These are phyloP conservation scores for Aleiodes sp. DNA, from an alignment of 1,140 invertebrate species.

Conservation along the genomic window DNA sequence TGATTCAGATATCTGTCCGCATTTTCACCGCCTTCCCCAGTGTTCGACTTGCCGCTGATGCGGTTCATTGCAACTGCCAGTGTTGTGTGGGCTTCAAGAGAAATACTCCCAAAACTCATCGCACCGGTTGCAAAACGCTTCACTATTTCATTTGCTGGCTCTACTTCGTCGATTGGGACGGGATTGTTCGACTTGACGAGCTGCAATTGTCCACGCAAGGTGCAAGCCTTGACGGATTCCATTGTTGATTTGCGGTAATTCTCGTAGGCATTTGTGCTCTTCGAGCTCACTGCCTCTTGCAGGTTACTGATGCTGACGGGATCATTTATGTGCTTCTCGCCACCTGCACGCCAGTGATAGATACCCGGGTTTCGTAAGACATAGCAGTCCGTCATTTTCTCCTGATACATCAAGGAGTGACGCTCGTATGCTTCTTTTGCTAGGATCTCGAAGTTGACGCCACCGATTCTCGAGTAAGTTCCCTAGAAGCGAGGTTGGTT, in stretches of 20 bases:
- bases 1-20: conserved; percentile 77
- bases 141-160: conserved; percentile 93
- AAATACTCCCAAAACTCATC: conserved; percentile 95
- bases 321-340: conserved; percentile 98
- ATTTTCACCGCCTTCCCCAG: conserved; percentile 94
- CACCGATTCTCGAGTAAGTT: conserved; percentile 94
- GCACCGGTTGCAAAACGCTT: conserved; percentile 86
- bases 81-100: conserved; percentile 92
- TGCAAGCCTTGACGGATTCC: conserved; percentile 87
- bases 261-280: conserved; percentile 86
- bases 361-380: conserved; percentile 93
- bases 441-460: conserved; percentile 88
- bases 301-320: conserved; percentile 92
- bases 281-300: conserved; percentile 89
- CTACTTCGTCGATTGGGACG: conserved; percentile 88
- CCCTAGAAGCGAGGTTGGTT: conserved; percentile 68
- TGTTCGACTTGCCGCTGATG: conserved; percentile 95
- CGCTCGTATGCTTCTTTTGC: conserved; percentile 88
- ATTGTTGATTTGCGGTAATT: conserved; percentile 88
- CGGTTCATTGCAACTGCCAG: conserved; percentile 98
- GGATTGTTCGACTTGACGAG: conserved; percentile 79
- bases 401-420: conserved; percentile 82
- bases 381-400: conserved; percentile 75
- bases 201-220: conserved; percentile 92
- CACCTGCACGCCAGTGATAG: conserved; percentile 96